These are phyloP conservation scores for Hymenopus coronatus DNA, from an alignment of 2,888 invertebrate genomes.

Conservation along the genomic window DNA sequence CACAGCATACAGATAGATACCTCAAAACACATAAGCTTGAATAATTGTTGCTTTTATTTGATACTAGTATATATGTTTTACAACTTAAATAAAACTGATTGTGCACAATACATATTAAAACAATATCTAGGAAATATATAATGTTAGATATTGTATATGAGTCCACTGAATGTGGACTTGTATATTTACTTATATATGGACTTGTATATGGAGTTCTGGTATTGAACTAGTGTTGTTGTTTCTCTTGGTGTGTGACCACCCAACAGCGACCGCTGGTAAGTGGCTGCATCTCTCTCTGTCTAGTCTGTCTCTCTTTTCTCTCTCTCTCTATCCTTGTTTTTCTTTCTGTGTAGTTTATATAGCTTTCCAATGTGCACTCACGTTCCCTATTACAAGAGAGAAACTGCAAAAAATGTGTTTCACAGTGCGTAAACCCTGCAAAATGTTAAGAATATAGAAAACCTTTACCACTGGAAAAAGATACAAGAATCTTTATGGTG, in stretches of 20 bases:
- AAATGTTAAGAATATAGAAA: background rate
- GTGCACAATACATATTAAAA: too few species aligned
- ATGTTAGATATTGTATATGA: background rate
- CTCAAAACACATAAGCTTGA: too few species aligned
- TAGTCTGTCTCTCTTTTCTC: background rate
- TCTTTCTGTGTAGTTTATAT: background rate
- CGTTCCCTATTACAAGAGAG: background rate
- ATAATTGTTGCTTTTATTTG: too few species aligned
- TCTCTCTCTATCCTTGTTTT: background rate
- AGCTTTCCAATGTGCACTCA: background rate
- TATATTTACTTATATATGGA: background rate
- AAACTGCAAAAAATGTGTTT: background rate
- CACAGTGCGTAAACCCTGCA: background rate
- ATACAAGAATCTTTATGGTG: background rate
- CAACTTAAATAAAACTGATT: too few species aligned
- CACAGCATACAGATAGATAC: too few species aligned
- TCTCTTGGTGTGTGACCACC: conserved; percentile 1
- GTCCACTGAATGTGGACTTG: background rate
- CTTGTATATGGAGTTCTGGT: background rate
- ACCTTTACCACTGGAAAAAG: background rate
- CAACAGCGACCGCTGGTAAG: conserved; percentile 17
- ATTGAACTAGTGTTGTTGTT: conserved; percentile 16
- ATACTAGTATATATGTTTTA: too few species aligned
- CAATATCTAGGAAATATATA: background rate
- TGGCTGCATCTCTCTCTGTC: background rate